Evolutionary conservation across 1,140 invertebrate genomes (phyloP).

Genomic region (Lysiphlebus fabarum): DNA sequence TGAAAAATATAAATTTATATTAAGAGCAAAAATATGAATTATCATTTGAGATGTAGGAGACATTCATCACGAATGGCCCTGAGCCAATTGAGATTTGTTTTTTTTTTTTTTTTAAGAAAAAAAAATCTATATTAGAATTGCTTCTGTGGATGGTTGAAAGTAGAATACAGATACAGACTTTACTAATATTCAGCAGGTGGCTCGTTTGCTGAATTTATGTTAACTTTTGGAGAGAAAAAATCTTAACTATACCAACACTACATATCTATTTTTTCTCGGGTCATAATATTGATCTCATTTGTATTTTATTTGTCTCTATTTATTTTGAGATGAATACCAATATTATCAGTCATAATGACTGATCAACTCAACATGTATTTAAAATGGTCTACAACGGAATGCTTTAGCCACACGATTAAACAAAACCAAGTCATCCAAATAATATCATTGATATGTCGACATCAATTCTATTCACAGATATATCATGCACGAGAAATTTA

Average conservation of each 20-base stretch:
- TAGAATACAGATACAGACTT: not conserved
- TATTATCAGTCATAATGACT: too few species aligned
- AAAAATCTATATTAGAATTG: constrained; percentile 10
- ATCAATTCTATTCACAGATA: too few species aligned
- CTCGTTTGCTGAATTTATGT: constrained; percentile 36
- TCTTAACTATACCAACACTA: constrained; percentile 17
- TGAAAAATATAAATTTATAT: not conserved
- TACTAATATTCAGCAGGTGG: constrained; percentile 41
- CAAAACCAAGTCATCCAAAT: too few species aligned
- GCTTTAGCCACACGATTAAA: too few species aligned
- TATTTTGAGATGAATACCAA: too few species aligned
- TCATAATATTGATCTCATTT: not conserved
- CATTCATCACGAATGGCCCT: not conserved
- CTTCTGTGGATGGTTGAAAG: not conserved
- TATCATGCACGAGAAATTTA: too few species aligned
- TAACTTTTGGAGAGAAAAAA: constrained; percentile 22
- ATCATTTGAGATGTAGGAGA: not conserved
- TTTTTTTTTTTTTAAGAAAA: too few species aligned
- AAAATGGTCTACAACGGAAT: too few species aligned
- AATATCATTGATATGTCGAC: too few species aligned
- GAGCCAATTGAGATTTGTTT: constrained; percentile 1
- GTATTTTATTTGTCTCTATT: too few species aligned
- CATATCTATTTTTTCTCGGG: too few species aligned
- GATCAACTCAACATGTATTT: too few species aligned
- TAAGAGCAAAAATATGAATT: not conserved